Evolutionary conservation across 2,888 invertebrate species (phyloP).

Genomic region (Seira musarum): DNA sequence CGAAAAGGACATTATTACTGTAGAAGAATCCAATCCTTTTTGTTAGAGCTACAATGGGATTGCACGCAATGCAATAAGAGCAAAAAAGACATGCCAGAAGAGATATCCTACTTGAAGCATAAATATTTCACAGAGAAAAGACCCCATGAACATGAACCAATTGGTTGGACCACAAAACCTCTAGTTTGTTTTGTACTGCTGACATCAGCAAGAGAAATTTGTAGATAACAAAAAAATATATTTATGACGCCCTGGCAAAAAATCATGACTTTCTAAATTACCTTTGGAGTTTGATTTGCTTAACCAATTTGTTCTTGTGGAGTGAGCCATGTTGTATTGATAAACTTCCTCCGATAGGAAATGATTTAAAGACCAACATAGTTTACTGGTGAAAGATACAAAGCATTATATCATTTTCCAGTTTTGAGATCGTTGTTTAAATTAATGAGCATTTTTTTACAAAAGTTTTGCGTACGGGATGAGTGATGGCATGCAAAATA

Average conservation of each 20-base stretch:
- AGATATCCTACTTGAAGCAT: neutral
- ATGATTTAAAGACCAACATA: slow-evolving; percentile 12
- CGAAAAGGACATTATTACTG: neutral
- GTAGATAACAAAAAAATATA: neutral
- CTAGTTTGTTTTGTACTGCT: neutral
- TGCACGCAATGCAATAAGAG: neutral
- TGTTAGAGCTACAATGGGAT: neutral
- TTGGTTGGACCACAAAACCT: too few species aligned
- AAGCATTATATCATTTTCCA: slow-evolving; percentile 5
- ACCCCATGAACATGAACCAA: neutral
- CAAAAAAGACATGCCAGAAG: neutral
- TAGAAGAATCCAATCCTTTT: neutral
- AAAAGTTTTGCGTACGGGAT: neutral
- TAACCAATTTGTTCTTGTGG: neutral
- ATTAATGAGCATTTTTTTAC: slow-evolving; percentile 9
- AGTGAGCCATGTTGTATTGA: neutral
- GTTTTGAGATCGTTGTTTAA: neutral
- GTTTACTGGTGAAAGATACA: neutral
- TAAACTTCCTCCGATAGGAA: neutral
- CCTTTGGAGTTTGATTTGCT: neutral
- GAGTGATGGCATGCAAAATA: slow-evolving; percentile 13
- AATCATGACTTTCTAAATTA: neutral
- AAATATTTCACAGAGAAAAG: neutral
- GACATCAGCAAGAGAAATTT: neutral
- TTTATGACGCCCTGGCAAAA: neutral